Evolutionary conservation across 2,888 invertebrate genomes (phyloP), one percentile per base, ranked within the genome.

Genomic region (Petrophora chlorosata): DNA sequence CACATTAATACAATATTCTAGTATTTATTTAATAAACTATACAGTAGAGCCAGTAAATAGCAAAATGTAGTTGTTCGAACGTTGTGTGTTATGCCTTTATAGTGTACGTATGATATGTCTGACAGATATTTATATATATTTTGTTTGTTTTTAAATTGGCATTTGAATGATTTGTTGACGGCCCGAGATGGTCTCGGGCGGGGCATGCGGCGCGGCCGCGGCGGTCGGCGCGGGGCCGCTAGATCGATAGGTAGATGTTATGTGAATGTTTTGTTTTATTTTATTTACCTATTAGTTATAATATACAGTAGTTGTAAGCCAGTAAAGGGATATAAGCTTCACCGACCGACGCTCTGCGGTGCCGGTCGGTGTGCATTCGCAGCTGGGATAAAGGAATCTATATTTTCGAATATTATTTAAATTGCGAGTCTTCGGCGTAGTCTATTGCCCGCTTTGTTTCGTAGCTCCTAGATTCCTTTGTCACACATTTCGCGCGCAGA

Each of bases 181-280:
- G 60, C 65, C 51, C 51, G 63, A 63, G 62, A 61, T n/a, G n/a
- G n/a, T n/a, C n/a, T 59, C 51, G 65, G 65, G 16, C 35, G 62
- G 26, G 26, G 22, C 43, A 59, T 61, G 60, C 35, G 61, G 26
- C 23, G 17, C 40, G 55, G 56, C 14, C 34, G 26, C 35, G 22
- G 34, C 30, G 33, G 3, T 10, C 2, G 12, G 15, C 25, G n/a
- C 17, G 7, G 33, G 60, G 71, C 67, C 63, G 68, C 67, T 83
- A 83, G 84, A 81, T 76, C 69, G 75, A 75, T 78, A 87, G 87
- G 87, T 87, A 88, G 88, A 86, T 87, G 86, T 86, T 87, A 85
- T 85, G 85, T 83, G 72, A 70, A 82, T 69, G 65, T 65, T 63
- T 63, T 66, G 67, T 53, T 59, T 57, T 61, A 61, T 53, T 61